Base-by-base conservation (phyloP, 2,113 vertebrate species). In the Actenoides lindsayi region DNA sequence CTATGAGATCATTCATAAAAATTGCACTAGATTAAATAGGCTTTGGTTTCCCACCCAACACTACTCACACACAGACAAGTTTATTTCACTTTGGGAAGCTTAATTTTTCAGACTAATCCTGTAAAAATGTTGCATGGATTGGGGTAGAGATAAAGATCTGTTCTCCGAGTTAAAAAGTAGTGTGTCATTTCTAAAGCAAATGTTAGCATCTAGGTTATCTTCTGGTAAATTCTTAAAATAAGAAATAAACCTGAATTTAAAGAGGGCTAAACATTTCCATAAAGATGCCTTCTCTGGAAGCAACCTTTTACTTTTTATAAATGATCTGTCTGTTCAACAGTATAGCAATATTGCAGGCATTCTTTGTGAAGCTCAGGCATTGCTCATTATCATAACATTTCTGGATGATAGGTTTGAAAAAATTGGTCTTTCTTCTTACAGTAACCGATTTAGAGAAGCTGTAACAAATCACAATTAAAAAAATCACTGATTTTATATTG, bases 1-100 rank as follows among this genome's bases (percentile, higher is more conserved):
- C 71, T 79, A 30, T 92, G 97, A 97, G 84, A 94, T 97, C 95
- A 93, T 89, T 98, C 71, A 71, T 41, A 83, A 93, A 95, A 97
- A 97, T 91, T 91, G 48, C 48, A 53, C 23, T 67, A 83, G 60
- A 94, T 85, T 88, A 83, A 94, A 96, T 53, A 65, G 80, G 48
- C 62, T 93, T 90, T 83, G 62, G 77, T 90, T 96, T 83, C 62
- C 79, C 73, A 71, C 20, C 71, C 83, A 27, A 17, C 51, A 57
- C 41, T 42, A 25, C 56, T 42, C 69, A 83, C 54, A 74, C 56
- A 51, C 10, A 91, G 67, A 84, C 91, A 95, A 60, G 56, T 24
- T 12, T 74, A 77, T 95, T 96, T 97, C 71, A 83, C 96, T 95
- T 97, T 69, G 64, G 71, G 84, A 97, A 96, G 35, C 65, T 89